Evolutionary conservation across 2,888 invertebrate species (phyloP).

Genomic region (Periphyllus acericola): DNA sequence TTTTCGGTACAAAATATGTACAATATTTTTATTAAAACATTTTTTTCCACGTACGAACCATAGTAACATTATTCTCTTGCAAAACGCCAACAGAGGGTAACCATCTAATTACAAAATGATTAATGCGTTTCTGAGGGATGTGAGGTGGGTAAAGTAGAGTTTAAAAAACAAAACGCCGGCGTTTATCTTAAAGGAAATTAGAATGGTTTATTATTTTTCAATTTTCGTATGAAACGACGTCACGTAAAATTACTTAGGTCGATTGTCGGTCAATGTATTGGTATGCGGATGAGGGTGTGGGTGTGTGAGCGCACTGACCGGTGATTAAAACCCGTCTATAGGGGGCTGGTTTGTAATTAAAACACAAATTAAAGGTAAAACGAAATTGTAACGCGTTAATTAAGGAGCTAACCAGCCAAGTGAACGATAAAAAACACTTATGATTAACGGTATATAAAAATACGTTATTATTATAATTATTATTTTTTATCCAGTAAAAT

Average conservation of each 20-base stretch:
- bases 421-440: conserved; percentile 23
- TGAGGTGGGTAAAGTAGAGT: not conserved
- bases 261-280: conserved; percentile 48
- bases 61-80: no score
- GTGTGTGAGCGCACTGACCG: conserved; percentile 34
- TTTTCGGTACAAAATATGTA: no score
- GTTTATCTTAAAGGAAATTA: conserved; percentile 1
- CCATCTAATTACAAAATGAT: no score
- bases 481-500: conserved; percentile 21
- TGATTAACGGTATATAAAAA: conserved; percentile 44
- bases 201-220: conserved; percentile 24
- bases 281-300: not conserved
- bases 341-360: conserved; percentile 60
- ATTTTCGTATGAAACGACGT: conserved; percentile 28
- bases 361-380: conserved; percentile 50
- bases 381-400: conserved; percentile 54
- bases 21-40: no score
- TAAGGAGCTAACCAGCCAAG: conserved; percentile 26
- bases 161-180: not conserved
- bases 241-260: not conserved
- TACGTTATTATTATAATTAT: conserved; percentile 27
- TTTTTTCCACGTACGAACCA: no score
- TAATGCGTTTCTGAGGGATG: not conserved
- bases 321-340: conserved; percentile 49
- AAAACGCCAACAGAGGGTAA: no score